Conservation (phyloP, 2,113 vertebrate genomes). For the Redunca redunca region DNA sequence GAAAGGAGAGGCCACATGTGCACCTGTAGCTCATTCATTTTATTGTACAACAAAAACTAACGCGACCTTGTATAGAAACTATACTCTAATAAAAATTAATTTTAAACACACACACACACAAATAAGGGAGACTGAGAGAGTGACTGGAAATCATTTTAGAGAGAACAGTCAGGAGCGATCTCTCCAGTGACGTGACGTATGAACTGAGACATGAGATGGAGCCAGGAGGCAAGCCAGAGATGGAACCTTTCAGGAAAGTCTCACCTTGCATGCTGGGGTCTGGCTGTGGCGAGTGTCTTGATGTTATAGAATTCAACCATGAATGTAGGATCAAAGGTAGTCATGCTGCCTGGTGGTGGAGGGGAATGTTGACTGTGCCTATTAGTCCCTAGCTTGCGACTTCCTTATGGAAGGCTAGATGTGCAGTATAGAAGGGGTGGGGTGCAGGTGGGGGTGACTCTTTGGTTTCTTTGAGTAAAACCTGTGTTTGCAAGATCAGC, state of each 20-base stretch:
- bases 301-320: neutral
- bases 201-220: neutral
- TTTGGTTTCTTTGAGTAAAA: neutral
- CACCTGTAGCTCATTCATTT: neutral
- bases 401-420: fast-evolving
- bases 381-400: neutral
- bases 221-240: neutral
- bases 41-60: neutral
- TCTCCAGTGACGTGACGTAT: neutral
- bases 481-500: neutral
- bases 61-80: neutral
- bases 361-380: fast-evolving
- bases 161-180: neutral
- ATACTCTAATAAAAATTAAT: neutral
- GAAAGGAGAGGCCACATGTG: neutral
- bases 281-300: neutral
- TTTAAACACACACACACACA: neutral
- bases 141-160: neutral
- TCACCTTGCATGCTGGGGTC: neutral
- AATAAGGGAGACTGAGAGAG: neutral
- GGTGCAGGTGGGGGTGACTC: fast-evolving
- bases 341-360: fast-evolving
- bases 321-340: too few relatives aligned
- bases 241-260: neutral
- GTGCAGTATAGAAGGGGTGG: too few relatives aligned